A percentile compares a stretch with the other conserved stretches of the same genome.
phyloP scores from a whole-genome alignment of 2,888 invertebrate genomes.

The Ceriagrion tenellum region DNA sequence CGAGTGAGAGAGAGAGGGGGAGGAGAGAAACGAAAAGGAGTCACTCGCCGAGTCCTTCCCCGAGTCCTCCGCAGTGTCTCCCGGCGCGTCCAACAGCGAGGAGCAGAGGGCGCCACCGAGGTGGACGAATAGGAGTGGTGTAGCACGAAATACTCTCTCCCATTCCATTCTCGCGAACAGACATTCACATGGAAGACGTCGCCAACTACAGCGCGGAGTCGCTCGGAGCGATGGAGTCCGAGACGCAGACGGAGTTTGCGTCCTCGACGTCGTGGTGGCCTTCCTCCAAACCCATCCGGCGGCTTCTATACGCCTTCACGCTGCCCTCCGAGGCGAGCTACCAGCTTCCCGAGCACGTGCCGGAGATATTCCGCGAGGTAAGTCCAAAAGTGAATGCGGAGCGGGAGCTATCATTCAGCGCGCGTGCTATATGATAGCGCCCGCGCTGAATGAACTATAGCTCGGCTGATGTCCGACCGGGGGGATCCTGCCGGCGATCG shows the following conservation, averaged over 20 bases:
- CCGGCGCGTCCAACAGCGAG: slow-evolving; percentile 70
- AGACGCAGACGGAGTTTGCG: not conserved
- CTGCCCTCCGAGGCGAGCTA: slow-evolving; percentile 51
- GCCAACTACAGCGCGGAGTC: not conserved
- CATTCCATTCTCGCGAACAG: not conserved
- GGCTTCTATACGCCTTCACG: slow-evolving; percentile 60
- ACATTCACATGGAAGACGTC: not conserved
- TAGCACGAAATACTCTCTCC: not conserved
- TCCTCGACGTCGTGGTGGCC: not conserved
- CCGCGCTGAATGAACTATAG: not conserved
- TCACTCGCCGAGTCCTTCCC: slow-evolving; percentile 71
- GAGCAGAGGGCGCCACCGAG: slow-evolving; percentile 68
- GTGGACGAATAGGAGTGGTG: slow-evolving; percentile 69
- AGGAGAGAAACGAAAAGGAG: slow-evolving; percentile 70
- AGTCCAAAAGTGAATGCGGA: not conserved
- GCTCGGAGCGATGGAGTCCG: not conserved
- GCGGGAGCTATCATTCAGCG: not conserved
- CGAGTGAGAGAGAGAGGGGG: not conserved
- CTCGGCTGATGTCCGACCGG: not conserved
- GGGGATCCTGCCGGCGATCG: not conserved
- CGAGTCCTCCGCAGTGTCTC: slow-evolving; percentile 66
- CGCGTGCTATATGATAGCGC: not conserved
- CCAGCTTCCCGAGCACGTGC: slow-evolving; percentile 33
- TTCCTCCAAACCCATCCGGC: slow-evolving; percentile 38
- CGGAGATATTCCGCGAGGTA: slow-evolving; percentile 64